Conservation (phyloP, 2,888 invertebrate genomes). For the Tinea pellionella region DNA sequence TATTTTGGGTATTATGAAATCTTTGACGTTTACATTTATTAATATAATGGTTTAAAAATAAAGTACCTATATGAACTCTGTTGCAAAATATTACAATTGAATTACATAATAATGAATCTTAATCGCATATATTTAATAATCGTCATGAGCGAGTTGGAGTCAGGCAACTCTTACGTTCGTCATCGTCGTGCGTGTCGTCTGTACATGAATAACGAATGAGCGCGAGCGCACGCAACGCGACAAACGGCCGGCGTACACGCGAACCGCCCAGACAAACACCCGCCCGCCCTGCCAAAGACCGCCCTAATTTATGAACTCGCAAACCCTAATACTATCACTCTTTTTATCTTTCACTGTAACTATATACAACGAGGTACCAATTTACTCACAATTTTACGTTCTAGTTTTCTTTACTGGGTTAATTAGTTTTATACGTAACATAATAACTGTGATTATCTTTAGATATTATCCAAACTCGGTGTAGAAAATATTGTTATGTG, state of each 20-base stretch:
- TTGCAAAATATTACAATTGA: too few species aligned
- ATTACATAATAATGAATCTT: background rate
- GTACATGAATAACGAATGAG: slow-evolving; percentile 66
- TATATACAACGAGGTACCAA: background rate
- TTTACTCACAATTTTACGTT: background rate
- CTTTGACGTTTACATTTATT: slow-evolving; percentile 40
- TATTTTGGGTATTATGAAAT: slow-evolving; percentile 51
- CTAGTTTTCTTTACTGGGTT: background rate
- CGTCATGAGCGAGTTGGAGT: background rate
- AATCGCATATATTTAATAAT: background rate
- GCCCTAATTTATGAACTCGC: slow-evolving; percentile 41
- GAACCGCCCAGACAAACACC: slow-evolving; percentile 23
- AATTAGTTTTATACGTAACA: background rate
- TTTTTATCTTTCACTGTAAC: slow-evolving; percentile 9
- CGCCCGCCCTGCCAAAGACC: slow-evolving; percentile 28
- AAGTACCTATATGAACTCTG: too few species aligned
- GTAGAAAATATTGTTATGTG: too few species aligned
- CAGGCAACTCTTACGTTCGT: background rate
- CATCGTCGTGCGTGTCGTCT: slow-evolving; percentile 40
- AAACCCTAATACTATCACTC: slow-evolving; percentile 12
- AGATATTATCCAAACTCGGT: too few species aligned
- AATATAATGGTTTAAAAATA: too few species aligned
- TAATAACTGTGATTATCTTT: too few species aligned
- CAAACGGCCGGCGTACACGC: slow-evolving; percentile 46
- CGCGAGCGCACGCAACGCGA: slow-evolving; percentile 63